A percentile compares a stretch with the other conserved stretches of the same genome.
Conservation (phyloP, 2,888 invertebrate genomes). For the Gordius sp. region DNA sequence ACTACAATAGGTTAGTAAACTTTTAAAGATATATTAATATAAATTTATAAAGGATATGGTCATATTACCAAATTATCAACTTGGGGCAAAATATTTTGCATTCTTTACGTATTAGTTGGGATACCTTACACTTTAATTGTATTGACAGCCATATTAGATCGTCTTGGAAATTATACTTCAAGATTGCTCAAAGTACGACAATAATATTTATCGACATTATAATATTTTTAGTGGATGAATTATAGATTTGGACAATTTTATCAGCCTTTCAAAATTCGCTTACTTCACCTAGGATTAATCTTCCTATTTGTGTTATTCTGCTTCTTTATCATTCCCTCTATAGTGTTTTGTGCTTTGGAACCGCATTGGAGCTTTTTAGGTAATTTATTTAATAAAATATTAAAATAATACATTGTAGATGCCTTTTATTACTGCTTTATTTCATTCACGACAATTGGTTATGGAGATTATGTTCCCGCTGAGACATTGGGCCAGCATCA, state of each 20-base stretch:
- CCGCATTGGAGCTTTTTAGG: slow-evolving; percentile 51
- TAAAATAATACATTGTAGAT: slow-evolving; percentile 32
- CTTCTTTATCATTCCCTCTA: slow-evolving; percentile 46
- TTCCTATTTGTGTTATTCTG: slow-evolving; percentile 31
- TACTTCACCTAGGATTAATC: slow-evolving; percentile 44
- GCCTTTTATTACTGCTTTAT: slow-evolving; percentile 64
- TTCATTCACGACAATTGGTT: slow-evolving; percentile 54
- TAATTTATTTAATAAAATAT: slow-evolving; percentile 11
- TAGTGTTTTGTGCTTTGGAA: slow-evolving; percentile 44
- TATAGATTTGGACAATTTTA: background rate
- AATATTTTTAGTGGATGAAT: slow-evolving; percentile 10
- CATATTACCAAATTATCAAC: slow-evolving; percentile 59
- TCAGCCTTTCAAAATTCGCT: slow-evolving; percentile 37
- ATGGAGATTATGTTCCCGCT: slow-evolving; percentile 61
- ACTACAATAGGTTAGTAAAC: slow-evolving; percentile 52
- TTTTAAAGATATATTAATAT: background rate
- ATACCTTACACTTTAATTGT: slow-evolving; percentile 60
- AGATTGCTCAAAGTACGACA: slow-evolving; percentile 40
- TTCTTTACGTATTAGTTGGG: slow-evolving; percentile 53
- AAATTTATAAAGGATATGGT: slow-evolving; percentile 45
- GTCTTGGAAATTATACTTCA: slow-evolving; percentile 47
- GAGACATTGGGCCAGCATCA: slow-evolving; percentile 44
- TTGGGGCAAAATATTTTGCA: slow-evolving; percentile 60
- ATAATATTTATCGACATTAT: background rate
- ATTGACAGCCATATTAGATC: slow-evolving; percentile 51